phyloP scores from a whole-genome alignment of 2,888 invertebrate genomes.

The Pyrocoelia pectoralis region DNA sequence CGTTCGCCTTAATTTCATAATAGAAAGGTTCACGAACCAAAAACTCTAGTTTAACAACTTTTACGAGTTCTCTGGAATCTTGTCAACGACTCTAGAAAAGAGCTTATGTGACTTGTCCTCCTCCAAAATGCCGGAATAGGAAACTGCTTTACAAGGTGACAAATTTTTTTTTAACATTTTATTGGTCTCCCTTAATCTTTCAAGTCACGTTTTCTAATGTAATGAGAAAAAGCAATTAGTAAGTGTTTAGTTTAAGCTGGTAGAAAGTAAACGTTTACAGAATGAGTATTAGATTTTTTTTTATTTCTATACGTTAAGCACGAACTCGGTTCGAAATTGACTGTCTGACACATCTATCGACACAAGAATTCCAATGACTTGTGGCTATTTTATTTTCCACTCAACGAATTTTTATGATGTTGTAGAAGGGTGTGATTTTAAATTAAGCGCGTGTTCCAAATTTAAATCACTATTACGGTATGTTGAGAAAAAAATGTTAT shows the following conservation, averaged over 20 bases:
- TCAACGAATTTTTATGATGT: neutral
- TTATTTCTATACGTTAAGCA: slow-evolving; percentile 19
- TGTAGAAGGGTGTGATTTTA: too few relatives aligned
- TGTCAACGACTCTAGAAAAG: slow-evolving; percentile 34
- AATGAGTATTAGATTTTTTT: slow-evolving; percentile 14
- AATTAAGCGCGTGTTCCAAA: too few relatives aligned
- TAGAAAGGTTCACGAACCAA: slow-evolving; percentile 36
- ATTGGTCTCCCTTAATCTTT: slow-evolving; percentile 18
- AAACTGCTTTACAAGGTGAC: slow-evolving; percentile 30
- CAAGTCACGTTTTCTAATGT: slow-evolving; percentile 20
- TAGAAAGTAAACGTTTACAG: slow-evolving; percentile 11
- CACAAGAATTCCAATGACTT: slow-evolving; percentile 13
- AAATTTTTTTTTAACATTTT: slow-evolving; percentile 14
- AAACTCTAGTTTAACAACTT: slow-evolving; percentile 37
- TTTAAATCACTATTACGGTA: too few relatives aligned
- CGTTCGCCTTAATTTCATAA: slow-evolving; percentile 10
- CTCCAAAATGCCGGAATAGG: slow-evolving; percentile 32
- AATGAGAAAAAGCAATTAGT: slow-evolving; percentile 25
- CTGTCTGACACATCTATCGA: slow-evolving; percentile 19
- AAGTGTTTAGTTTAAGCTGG: slow-evolving; percentile 18
- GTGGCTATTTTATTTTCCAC: slow-evolving; percentile 12
- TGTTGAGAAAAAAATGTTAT: too few relatives aligned
- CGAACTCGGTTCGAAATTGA: slow-evolving; percentile 16
- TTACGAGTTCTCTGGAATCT: slow-evolving; percentile 37
- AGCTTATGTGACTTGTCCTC: slow-evolving; percentile 34